Evolutionary conservation across 2,888 invertebrate species (phyloP).

Genomic region (Trachelus iudaicus): DNA sequence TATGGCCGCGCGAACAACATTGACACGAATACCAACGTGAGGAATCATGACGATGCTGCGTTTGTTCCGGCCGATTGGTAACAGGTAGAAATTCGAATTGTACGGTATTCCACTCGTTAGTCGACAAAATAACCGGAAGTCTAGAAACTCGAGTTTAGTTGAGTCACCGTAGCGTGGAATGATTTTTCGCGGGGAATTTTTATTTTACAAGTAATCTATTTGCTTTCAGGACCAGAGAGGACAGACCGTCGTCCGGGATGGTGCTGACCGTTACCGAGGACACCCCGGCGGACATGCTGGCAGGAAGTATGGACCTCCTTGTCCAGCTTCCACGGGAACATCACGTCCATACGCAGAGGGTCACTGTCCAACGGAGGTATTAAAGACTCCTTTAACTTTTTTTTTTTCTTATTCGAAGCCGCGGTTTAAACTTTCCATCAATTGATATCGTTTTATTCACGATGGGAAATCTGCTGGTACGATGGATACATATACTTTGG

Average conservation of each 20-base stretch:
- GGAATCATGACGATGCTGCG: neutral
- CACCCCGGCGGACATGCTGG: slow-evolving; percentile 76
- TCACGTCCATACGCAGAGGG: slow-evolving; percentile 54
- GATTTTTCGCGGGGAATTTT: neutral
- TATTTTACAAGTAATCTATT: neutral
- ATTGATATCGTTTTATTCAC: neutral
- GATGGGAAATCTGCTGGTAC: neutral
- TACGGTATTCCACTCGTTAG: neutral
- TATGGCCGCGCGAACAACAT: neutral
- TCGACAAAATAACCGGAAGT: slow-evolving; percentile 1
- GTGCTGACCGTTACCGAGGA: slow-evolving; percentile 72
- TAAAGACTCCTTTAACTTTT: neutral
- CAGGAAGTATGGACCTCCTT: slow-evolving; percentile 76
- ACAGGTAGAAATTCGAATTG: neutral
- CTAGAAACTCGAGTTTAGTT: neutral
- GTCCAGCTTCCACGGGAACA: slow-evolving; percentile 71
- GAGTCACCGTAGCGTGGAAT: neutral
- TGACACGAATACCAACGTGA: neutral
- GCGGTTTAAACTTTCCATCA: neutral
- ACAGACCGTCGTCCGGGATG: slow-evolving; percentile 57
- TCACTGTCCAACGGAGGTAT: slow-evolving; percentile 60
- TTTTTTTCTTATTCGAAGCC: neutral
- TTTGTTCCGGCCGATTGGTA: neutral
- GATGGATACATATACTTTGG: neutral
- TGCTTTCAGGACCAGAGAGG: slow-evolving; percentile 51